These are phyloP conservation scores for Tragelaphus eurycerus DNA, from an alignment of 2,797 vertebrate genomes.

Conservation along the genomic window DNA sequence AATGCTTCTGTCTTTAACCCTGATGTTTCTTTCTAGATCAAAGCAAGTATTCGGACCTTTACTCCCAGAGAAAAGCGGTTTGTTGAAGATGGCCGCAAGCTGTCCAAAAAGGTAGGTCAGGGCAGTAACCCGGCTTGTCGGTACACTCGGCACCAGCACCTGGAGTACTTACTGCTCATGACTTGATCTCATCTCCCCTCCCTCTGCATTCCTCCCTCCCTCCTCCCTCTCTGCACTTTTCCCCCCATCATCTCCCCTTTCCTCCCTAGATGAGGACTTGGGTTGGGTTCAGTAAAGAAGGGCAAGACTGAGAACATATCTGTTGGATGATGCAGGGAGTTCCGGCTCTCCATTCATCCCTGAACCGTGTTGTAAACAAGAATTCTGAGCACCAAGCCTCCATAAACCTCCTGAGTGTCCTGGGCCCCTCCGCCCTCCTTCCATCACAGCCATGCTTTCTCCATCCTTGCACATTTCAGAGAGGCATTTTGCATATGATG, in stretches of 20 bases:
- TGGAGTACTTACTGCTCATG: too few relatives aligned
- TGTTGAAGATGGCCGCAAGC: conserved; percentile 90
- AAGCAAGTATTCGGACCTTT: conserved; percentile 92
- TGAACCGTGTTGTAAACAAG: background rate
- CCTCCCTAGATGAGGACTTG: background rate
- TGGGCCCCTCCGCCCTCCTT: accelerated
- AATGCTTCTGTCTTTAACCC: background rate
- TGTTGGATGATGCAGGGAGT: background rate
- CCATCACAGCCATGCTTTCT: background rate
- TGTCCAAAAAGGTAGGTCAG: conserved; percentile 94
- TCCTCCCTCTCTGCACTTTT: accelerated
- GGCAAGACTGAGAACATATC: background rate
- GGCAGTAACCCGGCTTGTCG: accelerated
- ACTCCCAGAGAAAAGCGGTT: conserved; percentile 90
- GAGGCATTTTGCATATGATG: accelerated
- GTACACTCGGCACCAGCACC: background rate
- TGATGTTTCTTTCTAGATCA: conserved; percentile 84
- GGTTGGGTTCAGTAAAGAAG: background rate
- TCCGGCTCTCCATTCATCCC: accelerated
- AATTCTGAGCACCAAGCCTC: background rate
- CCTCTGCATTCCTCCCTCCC: too few relatives aligned
- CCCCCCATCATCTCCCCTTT: accelerated
- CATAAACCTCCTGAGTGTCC: accelerated
- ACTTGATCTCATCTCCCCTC: background rate
- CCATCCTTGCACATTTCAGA: background rate